Conservation (phyloP, 53 echinoderm and acorn worm genomes). For the Mesocentrotus franciscanus region DNA sequence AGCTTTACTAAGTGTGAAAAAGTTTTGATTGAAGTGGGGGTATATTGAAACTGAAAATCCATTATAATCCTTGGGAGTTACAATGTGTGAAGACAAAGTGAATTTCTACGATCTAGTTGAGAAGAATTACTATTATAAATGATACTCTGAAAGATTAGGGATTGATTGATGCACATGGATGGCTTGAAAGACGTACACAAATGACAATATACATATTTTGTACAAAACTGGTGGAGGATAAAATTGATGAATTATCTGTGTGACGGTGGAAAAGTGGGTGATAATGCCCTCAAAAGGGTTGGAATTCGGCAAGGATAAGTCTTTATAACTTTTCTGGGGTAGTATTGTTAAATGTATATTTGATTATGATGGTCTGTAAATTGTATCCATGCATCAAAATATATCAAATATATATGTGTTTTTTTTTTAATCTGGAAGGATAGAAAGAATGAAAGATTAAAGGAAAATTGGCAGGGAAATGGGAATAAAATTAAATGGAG, state of each 20-base stretch:
- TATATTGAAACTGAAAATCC: background rate
- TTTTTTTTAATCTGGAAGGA: background rate
- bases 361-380: too few relatives aligned
- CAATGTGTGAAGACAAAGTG: background rate
- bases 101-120: background rate
- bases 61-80: constrained; percentile 9
- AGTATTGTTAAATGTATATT: background rate
- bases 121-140: background rate
- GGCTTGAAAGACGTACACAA: background rate
- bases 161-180: background rate
- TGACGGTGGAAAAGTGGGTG: background rate
- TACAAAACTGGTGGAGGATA: background rate
- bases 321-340: background rate
- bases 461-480: too few relatives aligned
- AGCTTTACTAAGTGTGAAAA: constrained; percentile 40
- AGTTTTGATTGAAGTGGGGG: background rate
- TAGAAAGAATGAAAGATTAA: background rate
- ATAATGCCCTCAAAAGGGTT: background rate
- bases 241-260: constrained; percentile 17
- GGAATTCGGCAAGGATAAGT: background rate
- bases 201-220: background rate
- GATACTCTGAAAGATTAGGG: background rate
- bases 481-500: too few relatives aligned
- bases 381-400: too few relatives aligned
- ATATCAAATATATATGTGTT: too few relatives aligned